Evolutionary conservation across 1,140 invertebrate species (phyloP).

Genomic region (Sitobion miscanthi): DNA sequence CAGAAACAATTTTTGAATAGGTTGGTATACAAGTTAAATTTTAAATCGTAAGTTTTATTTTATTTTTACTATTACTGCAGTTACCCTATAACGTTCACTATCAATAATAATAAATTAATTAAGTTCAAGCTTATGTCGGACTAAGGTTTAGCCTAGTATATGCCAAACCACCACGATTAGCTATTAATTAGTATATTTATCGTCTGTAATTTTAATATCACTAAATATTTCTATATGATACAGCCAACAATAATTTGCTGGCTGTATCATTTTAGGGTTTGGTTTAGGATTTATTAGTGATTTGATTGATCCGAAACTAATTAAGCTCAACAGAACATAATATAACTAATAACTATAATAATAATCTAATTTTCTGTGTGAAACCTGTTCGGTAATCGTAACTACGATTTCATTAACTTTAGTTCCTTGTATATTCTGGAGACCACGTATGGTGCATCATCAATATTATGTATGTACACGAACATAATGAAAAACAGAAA

Average conservation of each 20-base stretch:
- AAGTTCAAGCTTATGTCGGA: background rate
- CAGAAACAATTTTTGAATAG: background rate
- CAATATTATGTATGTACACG: background rate
- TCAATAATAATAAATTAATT: no score
- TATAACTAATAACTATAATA: background rate
- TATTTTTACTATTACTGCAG: no score
- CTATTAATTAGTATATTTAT: background rate
- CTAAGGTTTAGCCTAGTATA: background rate
- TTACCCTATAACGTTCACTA: no score
- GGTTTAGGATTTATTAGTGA: background rate
- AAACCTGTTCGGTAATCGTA: background rate
- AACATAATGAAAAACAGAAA: background rate
- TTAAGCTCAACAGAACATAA: background rate
- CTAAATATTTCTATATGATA: background rate
- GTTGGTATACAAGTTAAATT: background rate
- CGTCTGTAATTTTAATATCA: background rate
- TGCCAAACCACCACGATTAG: background rate
- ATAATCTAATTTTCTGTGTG: background rate
- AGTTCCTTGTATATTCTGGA: background rate
- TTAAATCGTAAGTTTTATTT: no score
- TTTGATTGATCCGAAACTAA: background rate
- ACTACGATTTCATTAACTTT: background rate
- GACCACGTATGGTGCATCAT: background rate
- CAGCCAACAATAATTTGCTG: background rate
- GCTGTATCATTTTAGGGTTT: background rate